Percentiles rank a stretch among this genome's conserved stretches.
These are phyloP conservation scores for Scopus umbretta DNA, from an alignment of 2,113 vertebrate genomes.

Conservation along the genomic window DNA sequence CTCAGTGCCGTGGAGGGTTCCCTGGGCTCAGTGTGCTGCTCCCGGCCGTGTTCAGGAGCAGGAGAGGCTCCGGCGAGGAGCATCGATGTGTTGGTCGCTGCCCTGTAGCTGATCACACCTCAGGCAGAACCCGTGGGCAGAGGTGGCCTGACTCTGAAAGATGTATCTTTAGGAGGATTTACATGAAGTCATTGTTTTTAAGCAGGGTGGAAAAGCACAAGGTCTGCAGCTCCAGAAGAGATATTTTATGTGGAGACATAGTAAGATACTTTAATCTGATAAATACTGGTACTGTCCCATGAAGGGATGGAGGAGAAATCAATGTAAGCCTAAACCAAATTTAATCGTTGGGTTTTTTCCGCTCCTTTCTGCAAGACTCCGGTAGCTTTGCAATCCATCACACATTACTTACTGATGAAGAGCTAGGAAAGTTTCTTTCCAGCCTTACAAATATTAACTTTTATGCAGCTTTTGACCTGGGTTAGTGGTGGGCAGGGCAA, in stretches of 20 bases:
- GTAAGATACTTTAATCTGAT: background rate
- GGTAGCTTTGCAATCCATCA: background rate
- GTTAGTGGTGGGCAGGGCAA: background rate
- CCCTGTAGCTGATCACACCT: background rate
- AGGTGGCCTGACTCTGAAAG: background rate
- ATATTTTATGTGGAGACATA: background rate
- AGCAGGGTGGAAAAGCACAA: background rate
- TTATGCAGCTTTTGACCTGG: background rate
- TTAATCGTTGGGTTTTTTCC: background rate
- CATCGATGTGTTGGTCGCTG: background rate
- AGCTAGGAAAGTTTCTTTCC: background rate
- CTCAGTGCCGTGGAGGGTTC: background rate
- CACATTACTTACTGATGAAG: background rate
- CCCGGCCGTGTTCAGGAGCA: rapidly evolving
- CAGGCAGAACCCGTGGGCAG: background rate
- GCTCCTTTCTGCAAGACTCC: background rate
- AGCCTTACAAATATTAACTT: background rate
- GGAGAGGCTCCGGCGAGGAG: background rate
- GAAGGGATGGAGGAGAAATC: background rate
- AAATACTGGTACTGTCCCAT: background rate
- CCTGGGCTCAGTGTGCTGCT: background rate
- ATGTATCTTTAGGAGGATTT: background rate
- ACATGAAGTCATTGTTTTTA: background rate
- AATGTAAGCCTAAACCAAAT: background rate
- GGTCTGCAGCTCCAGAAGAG: background rate